Percentiles rank a stretch among this genome's conserved stretches.
phyloP scores from a whole-genome alignment of 2,113 vertebrate genomes.

The Hylia prasina region DNA sequence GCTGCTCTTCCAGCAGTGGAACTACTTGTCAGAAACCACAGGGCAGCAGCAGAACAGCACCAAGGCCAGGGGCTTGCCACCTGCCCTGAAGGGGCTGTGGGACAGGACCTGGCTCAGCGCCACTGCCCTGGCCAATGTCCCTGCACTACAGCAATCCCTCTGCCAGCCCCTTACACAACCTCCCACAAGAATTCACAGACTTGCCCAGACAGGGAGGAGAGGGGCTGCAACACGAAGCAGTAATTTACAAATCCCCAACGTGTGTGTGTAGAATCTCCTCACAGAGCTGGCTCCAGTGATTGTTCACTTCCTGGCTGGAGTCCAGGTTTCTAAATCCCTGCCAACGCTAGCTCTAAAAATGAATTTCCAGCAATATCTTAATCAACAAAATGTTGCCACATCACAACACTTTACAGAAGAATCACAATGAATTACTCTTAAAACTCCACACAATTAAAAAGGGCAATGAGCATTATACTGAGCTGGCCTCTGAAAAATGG shows the following conservation, averaged over 20 bases:
- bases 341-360: conserved; percentile 5
- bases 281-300: background rate
- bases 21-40: background rate
- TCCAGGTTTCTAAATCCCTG: background rate
- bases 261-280: background rate
- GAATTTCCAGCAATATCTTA: background rate
- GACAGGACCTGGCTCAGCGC: background rate
- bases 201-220: background rate
- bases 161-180: fast-evolving
- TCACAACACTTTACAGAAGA: background rate
- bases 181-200: background rate
- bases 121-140: background rate
- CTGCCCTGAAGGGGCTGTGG: background rate
- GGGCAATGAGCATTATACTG: background rate
- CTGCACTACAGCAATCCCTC: background rate
- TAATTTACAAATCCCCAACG: background rate
- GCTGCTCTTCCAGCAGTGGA: background rate
- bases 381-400: background rate
- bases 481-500: background rate
- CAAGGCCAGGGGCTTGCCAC: background rate
- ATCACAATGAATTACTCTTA: background rate
- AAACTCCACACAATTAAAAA: background rate
- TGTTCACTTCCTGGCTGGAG: conserved; percentile 13
- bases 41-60: background rate
- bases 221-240: background rate